These are phyloP conservation scores for Agelas oroides DNA, from an alignment of 37 sponge, comb jelly and placozoan genomes.

Conservation along the genomic window DNA sequence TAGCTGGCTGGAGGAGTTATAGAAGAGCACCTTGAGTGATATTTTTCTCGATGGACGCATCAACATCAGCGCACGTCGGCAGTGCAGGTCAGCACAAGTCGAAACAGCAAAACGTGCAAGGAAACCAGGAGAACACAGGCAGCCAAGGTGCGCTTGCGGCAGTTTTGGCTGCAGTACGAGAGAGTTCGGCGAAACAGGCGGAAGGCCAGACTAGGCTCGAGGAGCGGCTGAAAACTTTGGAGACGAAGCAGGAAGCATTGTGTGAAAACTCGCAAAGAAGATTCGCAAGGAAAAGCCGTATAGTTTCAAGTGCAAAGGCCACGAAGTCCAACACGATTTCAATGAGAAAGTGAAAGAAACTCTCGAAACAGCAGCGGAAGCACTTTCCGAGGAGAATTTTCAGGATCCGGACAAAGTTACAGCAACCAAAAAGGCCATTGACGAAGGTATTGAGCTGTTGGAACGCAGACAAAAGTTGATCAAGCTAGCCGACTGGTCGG, in stretches of 20 bases:
- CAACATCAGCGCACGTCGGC: too few species aligned
- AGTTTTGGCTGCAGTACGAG: too few species aligned
- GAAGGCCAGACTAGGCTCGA: too few species aligned
- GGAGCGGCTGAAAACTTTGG: too few species aligned
- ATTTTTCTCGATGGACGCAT: too few species aligned
- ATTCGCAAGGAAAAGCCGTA: background rate
- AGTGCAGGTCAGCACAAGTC: too few species aligned
- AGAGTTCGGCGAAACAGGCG: too few species aligned
- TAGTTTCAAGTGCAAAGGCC: background rate
- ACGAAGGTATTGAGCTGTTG: background rate
- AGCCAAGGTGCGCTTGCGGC: too few species aligned
- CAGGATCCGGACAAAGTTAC: background rate
- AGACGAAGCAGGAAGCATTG: background rate
- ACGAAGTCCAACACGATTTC: slow-evolving; percentile 7
- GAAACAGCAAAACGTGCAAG: too few species aligned
- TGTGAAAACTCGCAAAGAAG: background rate
- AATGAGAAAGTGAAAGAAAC: slow-evolving; percentile 15
- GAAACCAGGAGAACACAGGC: too few species aligned
- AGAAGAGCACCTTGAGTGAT: too few species aligned
- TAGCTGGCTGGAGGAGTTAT: too few species aligned
- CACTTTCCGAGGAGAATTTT: background rate
- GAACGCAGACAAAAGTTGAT: slow-evolving; percentile 12
- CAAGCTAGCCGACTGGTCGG: slow-evolving; percentile 14
- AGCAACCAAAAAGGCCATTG: background rate
- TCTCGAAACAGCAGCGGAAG: background rate